Evolutionary conservation across 2,888 invertebrate genomes (phyloP).

Genomic region (Holacanthella duospinosa): DNA sequence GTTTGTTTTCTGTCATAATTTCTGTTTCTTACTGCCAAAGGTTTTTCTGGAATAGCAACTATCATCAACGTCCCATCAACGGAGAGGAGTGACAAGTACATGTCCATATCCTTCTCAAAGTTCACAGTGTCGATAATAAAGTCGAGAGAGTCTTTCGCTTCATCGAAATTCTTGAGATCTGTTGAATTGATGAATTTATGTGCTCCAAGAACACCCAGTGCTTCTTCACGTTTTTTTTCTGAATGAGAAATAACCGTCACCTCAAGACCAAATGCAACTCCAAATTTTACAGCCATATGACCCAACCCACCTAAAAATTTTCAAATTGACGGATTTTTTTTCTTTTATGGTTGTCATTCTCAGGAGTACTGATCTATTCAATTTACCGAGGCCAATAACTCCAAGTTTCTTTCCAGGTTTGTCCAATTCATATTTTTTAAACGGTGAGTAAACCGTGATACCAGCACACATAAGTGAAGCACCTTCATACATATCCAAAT

Average conservation of each 20-base stretch:
- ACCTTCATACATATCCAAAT: not conserved
- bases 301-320: not conserved
- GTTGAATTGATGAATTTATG: not conserved
- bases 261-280: not conserved
- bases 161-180: not conserved
- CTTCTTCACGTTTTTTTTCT: not conserved
- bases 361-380: too few relatives aligned
- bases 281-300: constrained; percentile 1
- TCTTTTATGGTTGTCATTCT: too few relatives aligned
- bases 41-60: not conserved
- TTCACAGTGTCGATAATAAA: not conserved
- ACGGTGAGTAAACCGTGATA: not conserved
- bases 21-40: not conserved
- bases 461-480: not conserved
- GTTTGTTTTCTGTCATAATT: not conserved
- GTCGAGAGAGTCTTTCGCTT: not conserved
- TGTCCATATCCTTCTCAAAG: not conserved
- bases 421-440: not conserved
- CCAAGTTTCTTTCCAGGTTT: not conserved
- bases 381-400: not conserved
- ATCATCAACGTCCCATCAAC: not conserved
- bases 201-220: not conserved
- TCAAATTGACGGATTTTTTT: too few relatives aligned
- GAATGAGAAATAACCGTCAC: not conserved
- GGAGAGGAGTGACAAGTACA: not conserved